These are phyloP conservation scores for Holotrichia oblita DNA, from an alignment of 1,140 invertebrate genomes.

Conservation along the genomic window DNA sequence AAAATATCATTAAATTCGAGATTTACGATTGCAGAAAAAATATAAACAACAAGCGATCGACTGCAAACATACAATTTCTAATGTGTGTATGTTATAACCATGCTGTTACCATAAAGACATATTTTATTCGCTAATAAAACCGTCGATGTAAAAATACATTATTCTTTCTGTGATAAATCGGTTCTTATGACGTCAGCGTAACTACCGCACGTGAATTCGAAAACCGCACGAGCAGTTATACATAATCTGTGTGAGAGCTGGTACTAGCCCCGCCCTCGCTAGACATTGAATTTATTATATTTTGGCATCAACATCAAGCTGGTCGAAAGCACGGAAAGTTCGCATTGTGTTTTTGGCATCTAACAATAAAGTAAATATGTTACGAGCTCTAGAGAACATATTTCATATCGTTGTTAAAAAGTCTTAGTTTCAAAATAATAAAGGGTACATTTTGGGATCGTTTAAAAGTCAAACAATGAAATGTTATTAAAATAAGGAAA, in stretches of 20 bases:
- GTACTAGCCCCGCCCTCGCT: not conserved
- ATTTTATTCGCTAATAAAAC: slow-evolving; percentile 11
- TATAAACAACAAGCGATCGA: not conserved
- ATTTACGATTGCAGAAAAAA: not conserved
- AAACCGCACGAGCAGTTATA: not conserved
- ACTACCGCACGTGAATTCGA: not conserved
- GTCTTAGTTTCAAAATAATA: not conserved
- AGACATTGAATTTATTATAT: slow-evolving; percentile 10
- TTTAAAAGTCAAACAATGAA: not conserved
- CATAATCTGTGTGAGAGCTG: not conserved
- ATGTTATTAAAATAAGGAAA: not conserved
- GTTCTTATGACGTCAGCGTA: not conserved
- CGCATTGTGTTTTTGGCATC: not conserved
- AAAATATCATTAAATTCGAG: not conserved
- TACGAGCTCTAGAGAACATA: not conserved
- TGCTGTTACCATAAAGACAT: not conserved
- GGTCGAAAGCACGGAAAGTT: not conserved
- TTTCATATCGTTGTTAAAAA: not conserved
- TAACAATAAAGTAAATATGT: slow-evolving; percentile 3
- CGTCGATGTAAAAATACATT: slow-evolving; percentile 13
- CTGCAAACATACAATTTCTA: not conserved
- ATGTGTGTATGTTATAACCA: not conserved
- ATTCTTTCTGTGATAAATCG: not conserved
- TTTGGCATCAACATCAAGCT: not conserved
- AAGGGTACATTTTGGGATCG: not conserved